Evolutionary conservation across 2,113 vertebrate genomes (phyloP), one percentile per base, ranked within the genome.

Genomic region (Channa maculata): DNA sequence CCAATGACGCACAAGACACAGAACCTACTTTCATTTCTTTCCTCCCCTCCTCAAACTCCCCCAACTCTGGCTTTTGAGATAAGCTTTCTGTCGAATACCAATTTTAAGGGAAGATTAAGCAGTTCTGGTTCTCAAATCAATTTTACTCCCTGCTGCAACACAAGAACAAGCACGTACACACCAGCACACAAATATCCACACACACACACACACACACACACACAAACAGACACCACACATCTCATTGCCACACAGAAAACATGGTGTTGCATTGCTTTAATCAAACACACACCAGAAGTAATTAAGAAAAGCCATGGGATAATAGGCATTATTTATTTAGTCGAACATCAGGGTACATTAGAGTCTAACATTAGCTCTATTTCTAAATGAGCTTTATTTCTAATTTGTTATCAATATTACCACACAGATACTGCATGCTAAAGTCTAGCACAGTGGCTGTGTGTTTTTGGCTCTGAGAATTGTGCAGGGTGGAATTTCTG

Each of bases 51-150:
- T 75, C 79, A 65, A 5, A 46, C 12, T 81, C 70, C 39, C 55
- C 65, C 43, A 24, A 64, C 73, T 65, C 78, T 74, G 71, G 78
- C 61, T 71, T 82, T 55, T 65, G 69, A 90, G 80, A 91, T 90
- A 88, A 90, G 84, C 86, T 80, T 86, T 83, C 88, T 81, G 82
- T 89, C 86, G 55, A 86, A 91, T 83, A 85, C 65, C 86, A 88
- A 87, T 91, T 88, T 88, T 71, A 65, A 87, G 83, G 75, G 74
- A 87, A 75, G 88, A 91, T 91, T 90, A 90, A 73, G 71, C 77
- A 85, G 77, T 84, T 86, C 83, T 87, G 81, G 50, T 66, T 76
- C 74, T 86, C 61, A 75, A 88, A 89, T 89, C 68, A 88, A 92
- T 88, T 82, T 85, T 70, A 77, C 50, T 83, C 84, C 75, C 71